Base-by-base conservation (phyloP, 2,888 invertebrate species). In the Apomyelois bistriatella region DNA sequence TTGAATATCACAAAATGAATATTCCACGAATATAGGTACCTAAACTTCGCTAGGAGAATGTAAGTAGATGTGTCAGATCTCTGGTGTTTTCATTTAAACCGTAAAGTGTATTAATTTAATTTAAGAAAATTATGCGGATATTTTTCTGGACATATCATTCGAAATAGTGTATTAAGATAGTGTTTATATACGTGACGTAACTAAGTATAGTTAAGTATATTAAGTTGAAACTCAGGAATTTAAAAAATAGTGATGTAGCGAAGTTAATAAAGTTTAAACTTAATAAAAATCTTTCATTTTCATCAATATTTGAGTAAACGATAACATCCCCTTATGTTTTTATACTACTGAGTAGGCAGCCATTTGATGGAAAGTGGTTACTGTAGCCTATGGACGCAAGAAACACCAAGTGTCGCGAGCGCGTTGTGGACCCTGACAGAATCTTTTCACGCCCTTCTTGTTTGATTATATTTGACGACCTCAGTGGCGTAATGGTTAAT, bases 151-250 rank as follows among this genome's bases (percentile, higher is more conserved):
- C 82, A 86, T 86, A 87, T 86, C 81, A 85, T 80, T 85, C 68
- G 75, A 76, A 72, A 71, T 83, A 85, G 76, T 74, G 70, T 66
- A 72, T 64, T 84, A 87, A 81, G 80, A 78, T 85, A 86, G 81
- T 88, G 86, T 87, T 85, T 83, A 85, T 84, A 85, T 79, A 78
- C 73, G 81, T 78, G 83, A 85, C 82, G 82, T 87, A 87, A 78
- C 79, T 85, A n/a, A n/a, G n/a, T n/a, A n/a, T n/a, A 87, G 81
- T 72, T 87, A 88, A 85, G 84, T 85, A 81, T 80, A 73, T 69
- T 87, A 85, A 88, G 89, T 79, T 82, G 79, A 78, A 84, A 86
- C 82, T 85, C 82, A 80, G 85, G 84, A 88, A 85, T 85, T 86
- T 85, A 85, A 86, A 80, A 72, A 79, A 76, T 83, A 86, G 83